phyloP scores from a whole-genome alignment of 2,888 invertebrate genomes.

The Lepidocyrtoides sp. region DNA sequence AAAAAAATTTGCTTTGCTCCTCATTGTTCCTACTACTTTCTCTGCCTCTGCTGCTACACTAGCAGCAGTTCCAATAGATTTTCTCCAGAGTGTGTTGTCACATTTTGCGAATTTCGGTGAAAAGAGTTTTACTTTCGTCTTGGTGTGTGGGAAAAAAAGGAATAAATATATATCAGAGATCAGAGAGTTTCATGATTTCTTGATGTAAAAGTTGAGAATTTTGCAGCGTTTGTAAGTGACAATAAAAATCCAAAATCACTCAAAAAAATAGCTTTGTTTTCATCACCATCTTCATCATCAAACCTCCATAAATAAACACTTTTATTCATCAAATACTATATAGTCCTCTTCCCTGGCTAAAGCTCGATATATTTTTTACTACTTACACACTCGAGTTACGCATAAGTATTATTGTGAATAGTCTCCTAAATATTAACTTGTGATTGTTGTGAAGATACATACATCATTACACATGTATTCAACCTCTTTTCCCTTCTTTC shows the following conservation, averaged over 20 bases:
- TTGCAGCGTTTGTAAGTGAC: conserved; percentile 74
- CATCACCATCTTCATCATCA: conserved; percentile 61
- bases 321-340: not conserved
- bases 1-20: not conserved
- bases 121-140: not conserved
- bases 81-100: conserved; percentile 14
- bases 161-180: conserved; percentile 26
- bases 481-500: conserved; percentile 40
- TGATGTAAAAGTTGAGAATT: conserved; percentile 50
- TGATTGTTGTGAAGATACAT: conserved; percentile 70
- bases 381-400: conserved; percentile 21
- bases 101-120: conserved; percentile 2
- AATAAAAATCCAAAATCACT: conserved; percentile 39
- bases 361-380: conserved; percentile 4
- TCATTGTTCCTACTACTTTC: conserved; percentile 33
- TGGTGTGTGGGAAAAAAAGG: conserved; percentile 3
- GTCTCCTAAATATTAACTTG: conserved; percentile 60
- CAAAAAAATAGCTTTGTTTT: conserved; percentile 66
- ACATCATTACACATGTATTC: not conserved
- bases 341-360: conserved; percentile 48
- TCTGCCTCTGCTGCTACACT: not conserved
- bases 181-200: conserved; percentile 55
- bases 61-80: not conserved
- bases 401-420: conserved; percentile 73
- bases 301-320: conserved; percentile 37